Conservation (phyloP, 1,140 invertebrate species). For the Drosophila subobscura region DNA sequence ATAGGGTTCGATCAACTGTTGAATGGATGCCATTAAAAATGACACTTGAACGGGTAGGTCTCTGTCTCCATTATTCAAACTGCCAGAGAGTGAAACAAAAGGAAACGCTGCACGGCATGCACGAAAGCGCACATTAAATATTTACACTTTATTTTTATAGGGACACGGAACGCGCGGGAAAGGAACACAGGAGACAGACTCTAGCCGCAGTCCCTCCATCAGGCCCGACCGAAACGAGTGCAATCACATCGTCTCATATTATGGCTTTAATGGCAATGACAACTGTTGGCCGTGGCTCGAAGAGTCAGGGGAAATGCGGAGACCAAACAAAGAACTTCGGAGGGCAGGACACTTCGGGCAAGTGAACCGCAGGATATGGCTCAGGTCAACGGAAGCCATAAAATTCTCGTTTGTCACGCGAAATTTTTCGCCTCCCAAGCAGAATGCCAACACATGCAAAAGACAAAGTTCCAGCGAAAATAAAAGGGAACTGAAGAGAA, state of each 20-base stretch:
- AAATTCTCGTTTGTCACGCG: conserved; percentile 83
- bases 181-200: conserved; percentile 11
- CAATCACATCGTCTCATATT: conserved; percentile 78
- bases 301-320: conserved; percentile 27
- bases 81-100: conserved; percentile 9
- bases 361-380: conserved; percentile 80
- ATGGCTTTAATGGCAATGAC: conserved; percentile 80
- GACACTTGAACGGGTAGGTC: conserved; percentile 20
- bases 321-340: conserved; percentile 32
- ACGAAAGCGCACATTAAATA: conserved; percentile 83
- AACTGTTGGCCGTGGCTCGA: conserved; percentile 66
- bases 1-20: conserved; percentile 49
- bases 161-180: conserved; percentile 23
- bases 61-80: conserved; percentile 35
- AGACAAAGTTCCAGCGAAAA: conserved; percentile 69
- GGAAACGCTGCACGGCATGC: conserved; percentile 67
- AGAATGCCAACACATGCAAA: conserved; percentile 81
- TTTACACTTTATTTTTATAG: conserved; percentile 83
- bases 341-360: conserved; percentile 41
- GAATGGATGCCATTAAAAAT: conserved; percentile 29
- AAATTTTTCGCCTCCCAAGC: conserved; percentile 67
- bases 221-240: conserved; percentile 51
- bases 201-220: conserved; percentile 33
- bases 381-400: conserved; percentile 83
- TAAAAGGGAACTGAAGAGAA: conserved; percentile 10